Evolutionary conservation across 2,888 invertebrate species (phyloP), one percentile per base, ranked within the genome.

Genomic region (Heliconius aoede): DNA sequence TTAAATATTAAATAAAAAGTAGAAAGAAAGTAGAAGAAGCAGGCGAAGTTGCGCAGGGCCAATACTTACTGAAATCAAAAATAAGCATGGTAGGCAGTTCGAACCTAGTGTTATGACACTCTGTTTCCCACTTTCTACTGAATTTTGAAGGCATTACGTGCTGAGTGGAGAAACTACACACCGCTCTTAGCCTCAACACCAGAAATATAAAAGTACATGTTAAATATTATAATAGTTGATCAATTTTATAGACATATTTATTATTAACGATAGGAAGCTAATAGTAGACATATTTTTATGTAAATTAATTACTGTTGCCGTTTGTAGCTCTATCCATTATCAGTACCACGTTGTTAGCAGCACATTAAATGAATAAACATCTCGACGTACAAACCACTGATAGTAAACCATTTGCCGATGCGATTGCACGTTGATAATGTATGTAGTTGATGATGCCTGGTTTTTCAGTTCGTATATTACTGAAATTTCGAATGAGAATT

Each of bases 391-490:
- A 72, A 60, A 72, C 58, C 69, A 30, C 36, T 24, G 68, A 72
- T 58, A 61, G 58, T 36, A 58, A 72, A 26, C 55, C 24, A 71
- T 71, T 71, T 58, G 71, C 32, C 26, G 58, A 26, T 58, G 32
- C 24, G 60, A 36, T 60, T 58, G 60, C 30, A 55, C 11, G 11
- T 32, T 55, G 55, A 69, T 55, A 69, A 69, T 55, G 55, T 72
- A 68, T 30, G 28, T 71, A 51, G 36, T 60, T 72, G 60, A 72
- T 72, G 60, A 61, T 72, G 72, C 60, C 40, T 72, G 60, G 60
- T 61, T 9, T 72, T 72, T 72, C 40, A 36, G 60, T 72, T 72
- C 40, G 21, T 58, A 18, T 60, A 72, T 40, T 60, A 40, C 9
- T 61, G 40, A 40, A 40, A 72, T 61, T 60, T 4, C 9, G 26